phyloP scores from a whole-genome alignment of 2,113 vertebrate species.

The Baryphthengus martii region DNA sequence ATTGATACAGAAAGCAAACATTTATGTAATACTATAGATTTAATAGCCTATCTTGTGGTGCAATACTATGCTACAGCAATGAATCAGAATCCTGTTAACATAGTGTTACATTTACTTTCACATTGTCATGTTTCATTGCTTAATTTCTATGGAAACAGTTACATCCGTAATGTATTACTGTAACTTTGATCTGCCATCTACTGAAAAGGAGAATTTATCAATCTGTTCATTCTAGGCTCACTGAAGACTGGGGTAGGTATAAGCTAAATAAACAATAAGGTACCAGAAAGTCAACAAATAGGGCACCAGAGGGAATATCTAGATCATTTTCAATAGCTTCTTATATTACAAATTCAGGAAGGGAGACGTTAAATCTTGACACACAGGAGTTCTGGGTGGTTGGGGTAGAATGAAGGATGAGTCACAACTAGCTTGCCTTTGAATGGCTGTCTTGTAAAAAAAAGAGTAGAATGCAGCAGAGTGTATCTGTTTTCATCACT shows the following conservation, averaged over 20 bases:
- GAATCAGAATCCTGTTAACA: neutral
- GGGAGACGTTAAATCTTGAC: neutral
- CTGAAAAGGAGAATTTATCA: neutral
- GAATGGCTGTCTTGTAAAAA: slow-evolving; percentile 5
- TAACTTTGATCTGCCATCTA: slow-evolving; percentile 11
- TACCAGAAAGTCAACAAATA: neutral
- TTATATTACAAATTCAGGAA: neutral
- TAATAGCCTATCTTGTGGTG: neutral
- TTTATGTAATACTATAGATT: neutral
- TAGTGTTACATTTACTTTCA: neutral
- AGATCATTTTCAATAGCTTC: neutral
- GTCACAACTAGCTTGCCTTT: slow-evolving; percentile 14
- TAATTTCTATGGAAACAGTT: neutral
- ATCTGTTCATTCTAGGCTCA: neutral
- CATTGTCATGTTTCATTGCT: neutral
- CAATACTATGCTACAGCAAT: neutral
- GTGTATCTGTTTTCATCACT: slow-evolving; percentile 24
- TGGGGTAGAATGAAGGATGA: slow-evolving; percentile 5
- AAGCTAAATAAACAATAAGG: neutral
- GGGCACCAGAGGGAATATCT: neutral
- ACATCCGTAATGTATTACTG: neutral
- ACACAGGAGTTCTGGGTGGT: neutral
- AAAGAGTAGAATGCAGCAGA: neutral
- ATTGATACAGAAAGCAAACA: neutral
- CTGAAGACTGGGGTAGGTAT: neutral